Evolutionary conservation across 30 jellyfish, hydroid and myxozoan genomes (phyloP), one percentile per base, ranked within the genome.

Genomic region (Aurelia aurita): DNA sequence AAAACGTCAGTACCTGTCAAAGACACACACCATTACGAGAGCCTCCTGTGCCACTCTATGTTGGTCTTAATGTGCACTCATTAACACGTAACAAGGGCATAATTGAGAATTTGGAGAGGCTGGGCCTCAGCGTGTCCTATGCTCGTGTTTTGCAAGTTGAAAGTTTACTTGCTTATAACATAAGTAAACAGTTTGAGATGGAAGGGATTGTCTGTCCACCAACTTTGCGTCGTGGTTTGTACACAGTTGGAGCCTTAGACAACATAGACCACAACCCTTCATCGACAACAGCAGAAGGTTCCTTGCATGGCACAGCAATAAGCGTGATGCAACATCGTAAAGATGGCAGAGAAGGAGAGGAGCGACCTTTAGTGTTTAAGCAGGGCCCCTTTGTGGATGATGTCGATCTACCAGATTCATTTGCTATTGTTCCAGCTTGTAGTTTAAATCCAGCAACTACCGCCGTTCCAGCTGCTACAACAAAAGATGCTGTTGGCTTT

Each of bases 301-400:
- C 89, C 70, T 60, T 79, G 2, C 89, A 79, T 79, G 89, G 89
- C 83, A 79, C 82, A 58, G 89, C 69, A 39, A 57, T 51, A 39
- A 39, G 49, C 76, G 34, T 53, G 25, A 39, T 75, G 67, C 87
- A 75, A 53, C 87, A 55, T 75, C 78, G 54, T 25, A 34, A 54
- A 39, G 59, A 27, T 75, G 32, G 39, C 34, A 25, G 13, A 46
- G 62, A 57, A 7, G 78, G 87, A 67, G 79, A 67, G 58, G 79
- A 67, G 22, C 55, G 58, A 67, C 58, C 57, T 67, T 1, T 67
- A 2, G 27, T 8, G 25, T 67, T 67, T 67, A 32, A 67, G 20
- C 26, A 8, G 79, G 79, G 79, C n/a, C 79, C 79, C 79, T 67
- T 67, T 32, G 79, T 67, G 2, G 58, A 67, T 5, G 61, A 31